These are phyloP conservation scores for Bergia sp. DNA, from an alignment of 92 coral and sea anemone species.

Conservation along the genomic window DNA sequence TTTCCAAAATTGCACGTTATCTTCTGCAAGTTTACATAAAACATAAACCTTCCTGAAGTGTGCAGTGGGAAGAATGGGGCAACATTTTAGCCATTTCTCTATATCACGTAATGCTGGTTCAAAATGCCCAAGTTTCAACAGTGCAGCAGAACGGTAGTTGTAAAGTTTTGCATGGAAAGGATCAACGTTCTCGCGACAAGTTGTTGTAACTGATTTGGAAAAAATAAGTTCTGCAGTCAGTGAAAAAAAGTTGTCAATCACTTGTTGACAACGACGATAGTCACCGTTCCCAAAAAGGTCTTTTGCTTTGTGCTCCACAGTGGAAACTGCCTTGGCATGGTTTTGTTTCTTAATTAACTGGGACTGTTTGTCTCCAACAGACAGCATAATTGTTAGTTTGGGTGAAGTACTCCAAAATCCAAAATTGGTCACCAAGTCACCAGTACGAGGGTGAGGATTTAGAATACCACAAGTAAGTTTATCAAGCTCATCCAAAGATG, in stretches of 20 bases:
- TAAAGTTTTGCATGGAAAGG: conserved; percentile 1
- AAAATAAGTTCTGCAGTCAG: neutral
- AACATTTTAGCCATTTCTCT: neutral
- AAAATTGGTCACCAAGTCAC: neutral
- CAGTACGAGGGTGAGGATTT: neutral
- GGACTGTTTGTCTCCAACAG: neutral
- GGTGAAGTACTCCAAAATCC: conserved; percentile 18
- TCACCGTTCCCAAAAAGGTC: neutral
- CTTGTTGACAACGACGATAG: neutral
- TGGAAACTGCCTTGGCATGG: neutral
- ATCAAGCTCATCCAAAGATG: neutral
- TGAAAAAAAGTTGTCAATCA: neutral
- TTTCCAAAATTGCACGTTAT: neutral
- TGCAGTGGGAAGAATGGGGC: neutral
- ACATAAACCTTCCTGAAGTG: neutral
- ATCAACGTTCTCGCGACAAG: neutral
- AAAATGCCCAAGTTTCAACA: neutral
- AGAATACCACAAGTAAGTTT: conserved; percentile 8
- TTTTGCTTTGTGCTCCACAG: neutral
- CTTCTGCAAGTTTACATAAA: conserved; percentile 17
- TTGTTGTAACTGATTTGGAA: neutral
- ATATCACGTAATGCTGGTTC: neutral
- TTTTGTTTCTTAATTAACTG: neutral
- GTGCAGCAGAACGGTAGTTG: conserved; percentile 20
- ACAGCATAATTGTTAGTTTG: neutral